Base-by-base conservation (phyloP, 2,888 invertebrate genomes). In the Athalia cordata region DNA sequence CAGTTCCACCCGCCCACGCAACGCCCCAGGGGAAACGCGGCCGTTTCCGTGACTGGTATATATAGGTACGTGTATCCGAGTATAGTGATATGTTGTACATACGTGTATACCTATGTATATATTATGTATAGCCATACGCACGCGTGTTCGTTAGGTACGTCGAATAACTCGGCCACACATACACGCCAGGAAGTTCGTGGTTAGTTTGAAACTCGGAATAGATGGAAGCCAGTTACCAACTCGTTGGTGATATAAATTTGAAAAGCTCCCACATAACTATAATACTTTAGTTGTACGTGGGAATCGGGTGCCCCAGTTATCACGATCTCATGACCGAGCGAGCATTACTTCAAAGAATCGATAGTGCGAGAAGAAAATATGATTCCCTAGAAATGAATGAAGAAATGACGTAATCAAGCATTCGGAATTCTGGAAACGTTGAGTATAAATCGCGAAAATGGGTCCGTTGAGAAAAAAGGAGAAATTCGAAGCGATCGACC, bases 201-300 rank as follows among this genome's bases (percentile, higher is more conserved):
- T 72, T 57, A 47, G 59, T 57, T 72, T 59, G 13, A 72, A 72
- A 59, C 59, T 72, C 72, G 59, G 57, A 72, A 57, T 55, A 55
- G 70, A 57, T 43, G 57, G 55, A 47, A 59, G 70, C 70, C 55
- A 43, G 68, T 52, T 29, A n/a, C 47, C 29, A 68, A 68, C 68
- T 55, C 55, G 72, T 72, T 72, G 57, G 45, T 50, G 72, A 55
- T 72, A 59, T 45, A 72, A 72, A 72, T 72, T 72, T 72, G 45
- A 13, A 47, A 13, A 52, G 13, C 52, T 13, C 5, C 11, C n/a
- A 11, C n/a, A 55, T 55, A 55, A 11, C 55, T 11, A 5, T n/a
- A n/a, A 13, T 3, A 72, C 72, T 55, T 52, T 68, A 4, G 11
- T n/a, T 55, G 49, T 66, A 49, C 66, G 66, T 49, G 15, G 59